These are phyloP conservation scores for Trematomus loennbergii DNA, from an alignment of 2,113 vertebrate species.

Conservation along the genomic window DNA sequence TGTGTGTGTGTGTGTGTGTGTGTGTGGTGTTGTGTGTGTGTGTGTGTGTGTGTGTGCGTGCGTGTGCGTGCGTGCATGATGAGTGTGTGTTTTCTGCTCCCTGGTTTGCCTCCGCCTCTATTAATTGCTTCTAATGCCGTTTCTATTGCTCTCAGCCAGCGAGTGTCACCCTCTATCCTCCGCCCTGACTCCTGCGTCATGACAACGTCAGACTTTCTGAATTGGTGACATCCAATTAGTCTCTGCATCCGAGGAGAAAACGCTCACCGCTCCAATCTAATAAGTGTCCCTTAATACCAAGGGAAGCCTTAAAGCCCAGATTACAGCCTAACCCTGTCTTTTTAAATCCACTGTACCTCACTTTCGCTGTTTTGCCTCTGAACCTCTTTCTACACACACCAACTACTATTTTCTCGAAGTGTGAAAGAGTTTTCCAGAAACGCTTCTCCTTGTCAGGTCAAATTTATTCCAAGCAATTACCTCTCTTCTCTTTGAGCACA, in stretches of 20 bases:
- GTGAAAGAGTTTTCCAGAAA: conserved; percentile 28
- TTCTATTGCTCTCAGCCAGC: conserved; percentile 29
- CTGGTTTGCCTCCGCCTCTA: neutral
- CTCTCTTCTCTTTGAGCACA: conserved; percentile 3
- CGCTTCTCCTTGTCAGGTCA: conserved; percentile 19
- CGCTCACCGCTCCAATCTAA: conserved; percentile 55
- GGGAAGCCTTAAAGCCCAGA: conserved; percentile 67
- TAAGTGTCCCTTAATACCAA: conserved; percentile 61
- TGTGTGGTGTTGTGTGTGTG: no score
- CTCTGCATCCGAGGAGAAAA: conserved; percentile 42
- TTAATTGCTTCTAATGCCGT: conserved; percentile 14
- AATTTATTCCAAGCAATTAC: conserved; percentile 22
- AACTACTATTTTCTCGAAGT: neutral
- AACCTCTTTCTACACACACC: neutral
- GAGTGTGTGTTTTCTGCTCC: neutral
- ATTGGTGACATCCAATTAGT: conserved; percentile 78
- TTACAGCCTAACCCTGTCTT: conserved; percentile 46
- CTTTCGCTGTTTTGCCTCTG: conserved; percentile 9
- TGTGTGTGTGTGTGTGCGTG: no score
- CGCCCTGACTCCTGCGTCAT: conserved; percentile 40
- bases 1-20: no score
- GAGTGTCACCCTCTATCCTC: conserved; percentile 20
- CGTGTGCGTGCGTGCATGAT: no score
- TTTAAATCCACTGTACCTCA: neutral
- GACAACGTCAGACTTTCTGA: conserved; percentile 50